Evolutionary conservation across 1,140 invertebrate genomes (phyloP).

Genomic region (Melitaea cinxia): DNA sequence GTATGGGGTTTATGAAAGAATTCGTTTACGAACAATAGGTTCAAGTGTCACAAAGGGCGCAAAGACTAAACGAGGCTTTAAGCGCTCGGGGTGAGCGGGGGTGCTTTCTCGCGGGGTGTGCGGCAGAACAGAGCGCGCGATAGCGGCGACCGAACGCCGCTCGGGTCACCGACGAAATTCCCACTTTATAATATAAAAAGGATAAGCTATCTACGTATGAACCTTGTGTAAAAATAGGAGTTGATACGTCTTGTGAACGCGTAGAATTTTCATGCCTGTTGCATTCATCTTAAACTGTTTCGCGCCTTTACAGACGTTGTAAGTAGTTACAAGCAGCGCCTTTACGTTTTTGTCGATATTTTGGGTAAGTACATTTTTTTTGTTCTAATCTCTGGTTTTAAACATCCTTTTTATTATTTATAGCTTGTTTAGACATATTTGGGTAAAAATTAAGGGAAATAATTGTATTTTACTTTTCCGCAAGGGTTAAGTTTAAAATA

Average conservation of each 20-base stretch:
- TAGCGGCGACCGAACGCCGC: constrained; percentile 67
- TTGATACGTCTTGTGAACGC: constrained; percentile 47
- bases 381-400: constrained; percentile 35
- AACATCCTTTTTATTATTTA: too few relatives aligned
- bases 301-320: constrained; percentile 30
- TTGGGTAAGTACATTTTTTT: constrained; percentile 60
- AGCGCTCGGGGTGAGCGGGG: constrained; percentile 49
- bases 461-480: not conserved
- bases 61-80: constrained; percentile 73
- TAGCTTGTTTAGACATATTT: too few relatives aligned
- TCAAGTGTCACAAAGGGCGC: constrained; percentile 77
- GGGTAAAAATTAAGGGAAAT: not conserved
- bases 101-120: constrained; percentile 43
- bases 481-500: not conserved
- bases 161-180: constrained; percentile 28
- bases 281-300: constrained; percentile 34
- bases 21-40: constrained; percentile 70
- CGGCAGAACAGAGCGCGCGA: constrained; percentile 60
- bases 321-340: constrained; percentile 44
- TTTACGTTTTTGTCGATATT: constrained; percentile 42
- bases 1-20: constrained; percentile 40
- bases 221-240: constrained; percentile 55
- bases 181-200: constrained; percentile 37
- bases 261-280: constrained; percentile 45
- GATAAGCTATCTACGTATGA: constrained; percentile 38